These are phyloP conservation scores for Peromyscus californicus DNA, from an alignment of 2,113 vertebrate species.

Conservation along the genomic window DNA sequence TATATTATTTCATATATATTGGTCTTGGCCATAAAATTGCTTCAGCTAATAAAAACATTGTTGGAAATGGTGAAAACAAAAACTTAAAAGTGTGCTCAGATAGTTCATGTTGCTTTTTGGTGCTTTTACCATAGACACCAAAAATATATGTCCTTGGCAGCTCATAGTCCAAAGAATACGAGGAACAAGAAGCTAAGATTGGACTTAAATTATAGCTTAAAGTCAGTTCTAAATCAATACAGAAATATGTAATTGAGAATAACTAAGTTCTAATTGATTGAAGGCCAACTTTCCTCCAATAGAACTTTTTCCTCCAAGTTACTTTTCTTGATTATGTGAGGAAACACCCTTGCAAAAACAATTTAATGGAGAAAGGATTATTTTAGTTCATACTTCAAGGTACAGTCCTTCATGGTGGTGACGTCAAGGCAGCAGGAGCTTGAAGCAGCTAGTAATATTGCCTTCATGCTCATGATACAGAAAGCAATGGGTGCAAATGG, in stretches of 20 bases:
- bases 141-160: not conserved
- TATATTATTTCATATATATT: conserved; percentile 12
- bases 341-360: not conserved
- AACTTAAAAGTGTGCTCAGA: not conserved
- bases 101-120: not conserved
- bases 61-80: not conserved
- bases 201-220: not conserved
- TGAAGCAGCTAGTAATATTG: not conserved
- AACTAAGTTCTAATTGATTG: not conserved
- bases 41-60: not conserved
- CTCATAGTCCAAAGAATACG: not conserved
- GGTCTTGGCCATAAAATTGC: not conserved
- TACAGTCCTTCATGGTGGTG: not conserved
- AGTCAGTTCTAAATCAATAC: not conserved
- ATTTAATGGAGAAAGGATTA: not conserved
- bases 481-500: not conserved
- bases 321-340: not conserved
- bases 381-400: not conserved
- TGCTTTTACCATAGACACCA: conserved; percentile 1
- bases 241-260: not conserved
- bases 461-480: not conserved
- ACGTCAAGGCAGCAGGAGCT: not conserved
- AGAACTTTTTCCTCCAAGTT: too few relatives aligned
- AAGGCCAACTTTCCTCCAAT: too few relatives aligned
- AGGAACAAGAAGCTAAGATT: not conserved